Percentiles rank a stretch among this genome's conserved stretches.
These are phyloP conservation scores for Malacoraja senta DNA, from an alignment of 2,797 vertebrate species.

Conservation along the genomic window DNA sequence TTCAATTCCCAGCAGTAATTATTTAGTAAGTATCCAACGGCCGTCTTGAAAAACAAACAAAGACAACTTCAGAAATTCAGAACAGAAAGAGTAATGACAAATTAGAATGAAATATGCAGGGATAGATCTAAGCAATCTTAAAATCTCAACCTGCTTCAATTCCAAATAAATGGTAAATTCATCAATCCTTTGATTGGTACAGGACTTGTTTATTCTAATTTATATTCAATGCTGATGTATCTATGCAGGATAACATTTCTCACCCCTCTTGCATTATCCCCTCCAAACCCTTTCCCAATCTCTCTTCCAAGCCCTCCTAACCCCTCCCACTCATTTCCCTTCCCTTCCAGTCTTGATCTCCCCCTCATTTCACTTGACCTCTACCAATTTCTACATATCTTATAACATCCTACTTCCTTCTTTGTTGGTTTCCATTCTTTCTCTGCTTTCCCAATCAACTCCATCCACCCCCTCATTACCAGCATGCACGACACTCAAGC, in stretches of 20 bases:
- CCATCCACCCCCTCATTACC: too few relatives aligned
- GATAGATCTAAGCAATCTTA: background rate
- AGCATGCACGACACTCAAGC: too few relatives aligned
- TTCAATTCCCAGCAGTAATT: conserved; percentile 19
- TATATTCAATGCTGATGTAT: background rate
- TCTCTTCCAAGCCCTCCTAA: background rate
- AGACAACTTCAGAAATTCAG: background rate
- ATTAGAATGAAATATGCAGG: too few relatives aligned
- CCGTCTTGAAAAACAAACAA: background rate
- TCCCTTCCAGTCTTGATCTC: background rate
- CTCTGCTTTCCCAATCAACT: too few relatives aligned
- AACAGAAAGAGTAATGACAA: background rate
- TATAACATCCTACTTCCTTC: too few relatives aligned
- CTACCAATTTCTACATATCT: too few relatives aligned
- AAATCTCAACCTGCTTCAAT: background rate
- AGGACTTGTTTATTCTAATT: background rate
- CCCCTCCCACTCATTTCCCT: background rate
- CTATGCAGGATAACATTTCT: background rate
- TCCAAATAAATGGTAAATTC: background rate
- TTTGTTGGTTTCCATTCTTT: too few relatives aligned
- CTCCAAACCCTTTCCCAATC: background rate
- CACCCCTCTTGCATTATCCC: background rate
- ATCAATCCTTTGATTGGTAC: too few relatives aligned
- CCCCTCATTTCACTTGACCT: too few relatives aligned
- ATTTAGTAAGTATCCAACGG: conserved; percentile 21